A percentile compares a stretch with the other conserved stretches of the same genome.
These are phyloP conservation scores for Pluvialis apricaria DNA, from an alignment of 2,113 vertebrate genomes.

Conservation along the genomic window DNA sequence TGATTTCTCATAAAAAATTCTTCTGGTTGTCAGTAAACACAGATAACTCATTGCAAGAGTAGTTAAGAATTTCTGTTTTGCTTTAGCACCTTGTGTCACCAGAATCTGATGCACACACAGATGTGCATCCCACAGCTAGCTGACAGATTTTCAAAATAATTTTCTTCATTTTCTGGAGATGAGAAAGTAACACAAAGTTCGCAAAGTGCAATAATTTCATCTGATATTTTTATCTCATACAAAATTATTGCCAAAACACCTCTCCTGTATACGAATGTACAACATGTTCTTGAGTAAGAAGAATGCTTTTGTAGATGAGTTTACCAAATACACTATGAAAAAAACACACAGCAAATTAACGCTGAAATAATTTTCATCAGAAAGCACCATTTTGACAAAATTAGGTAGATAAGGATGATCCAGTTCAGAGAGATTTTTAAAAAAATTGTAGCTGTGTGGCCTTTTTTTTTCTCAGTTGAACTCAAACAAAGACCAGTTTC, in stretches of 20 bases:
- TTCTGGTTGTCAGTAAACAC: not conserved
- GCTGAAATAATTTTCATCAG: not conserved
- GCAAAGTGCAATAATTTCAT: not conserved
- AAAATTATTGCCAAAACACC: not conserved
- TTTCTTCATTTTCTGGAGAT: not conserved
- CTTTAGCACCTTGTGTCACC: not conserved
- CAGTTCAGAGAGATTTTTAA: not conserved
- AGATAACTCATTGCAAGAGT: not conserved
- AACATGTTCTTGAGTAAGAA: not conserved
- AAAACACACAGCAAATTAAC: not conserved
- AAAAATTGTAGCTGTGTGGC: accelerated
- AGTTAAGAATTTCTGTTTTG: not conserved
- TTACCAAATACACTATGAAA: not conserved
- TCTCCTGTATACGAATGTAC: not conserved
- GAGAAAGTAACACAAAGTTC: not conserved
- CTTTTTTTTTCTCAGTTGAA: not conserved
- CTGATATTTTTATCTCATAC: not conserved
- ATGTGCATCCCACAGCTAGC: not conserved
- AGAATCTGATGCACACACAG: not conserved
- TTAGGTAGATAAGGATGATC: not conserved
- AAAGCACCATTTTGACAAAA: not conserved
- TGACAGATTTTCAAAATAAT: not conserved
- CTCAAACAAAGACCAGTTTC: not conserved
- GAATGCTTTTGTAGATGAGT: not conserved
- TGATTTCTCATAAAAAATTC: not conserved